Percentiles rank a stretch among this genome's conserved stretches.
These are phyloP conservation scores for Podotricha telesiphe DNA, from an alignment of 2,888 invertebrate genomes.

Conservation along the genomic window DNA sequence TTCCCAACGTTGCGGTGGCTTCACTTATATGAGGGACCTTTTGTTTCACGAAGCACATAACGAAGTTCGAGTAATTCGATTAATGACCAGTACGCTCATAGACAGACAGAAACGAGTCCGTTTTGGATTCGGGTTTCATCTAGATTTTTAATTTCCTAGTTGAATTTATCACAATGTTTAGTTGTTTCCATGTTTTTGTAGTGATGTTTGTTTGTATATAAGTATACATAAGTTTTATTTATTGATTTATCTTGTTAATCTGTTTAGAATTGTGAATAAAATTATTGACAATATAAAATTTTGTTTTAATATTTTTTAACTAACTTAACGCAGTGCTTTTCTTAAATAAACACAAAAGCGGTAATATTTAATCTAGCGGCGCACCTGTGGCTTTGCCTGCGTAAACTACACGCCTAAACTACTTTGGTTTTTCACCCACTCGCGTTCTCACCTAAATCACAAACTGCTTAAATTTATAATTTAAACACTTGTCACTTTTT, in stretches of 20 bases:
- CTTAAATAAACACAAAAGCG: not conserved
- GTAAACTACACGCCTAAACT: too few relatives aligned
- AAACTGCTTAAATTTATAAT: too few relatives aligned
- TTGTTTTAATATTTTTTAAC: not conserved
- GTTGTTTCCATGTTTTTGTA: conserved; percentile 60
- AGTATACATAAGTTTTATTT: conserved; percentile 82
- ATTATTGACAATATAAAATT: conserved; percentile 38
- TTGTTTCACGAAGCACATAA: conserved; percentile 65
- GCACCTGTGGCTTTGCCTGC: too few relatives aligned
- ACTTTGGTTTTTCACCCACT: too few relatives aligned
- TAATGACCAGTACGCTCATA: conserved; percentile 69
- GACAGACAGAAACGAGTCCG: conserved; percentile 69
- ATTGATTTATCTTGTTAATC: conserved; percentile 67
- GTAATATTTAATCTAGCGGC: not conserved
- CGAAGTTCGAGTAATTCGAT: conserved; percentile 65
- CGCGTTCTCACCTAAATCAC: too few relatives aligned
- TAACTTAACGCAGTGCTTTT: not conserved
- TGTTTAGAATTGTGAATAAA: conserved; percentile 67
- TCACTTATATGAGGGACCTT: conserved; percentile 71
- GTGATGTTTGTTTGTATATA: conserved; percentile 78
- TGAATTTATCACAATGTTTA: conserved; percentile 19
- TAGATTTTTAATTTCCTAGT: conserved; percentile 64
- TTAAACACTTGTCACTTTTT: too few relatives aligned
- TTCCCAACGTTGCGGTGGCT: conserved; percentile 73
- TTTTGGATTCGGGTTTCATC: conserved; percentile 72